Evolutionary conservation across 2,797 vertebrate genomes (phyloP).

Genomic region (Schizothorax lantsangensis): DNA sequence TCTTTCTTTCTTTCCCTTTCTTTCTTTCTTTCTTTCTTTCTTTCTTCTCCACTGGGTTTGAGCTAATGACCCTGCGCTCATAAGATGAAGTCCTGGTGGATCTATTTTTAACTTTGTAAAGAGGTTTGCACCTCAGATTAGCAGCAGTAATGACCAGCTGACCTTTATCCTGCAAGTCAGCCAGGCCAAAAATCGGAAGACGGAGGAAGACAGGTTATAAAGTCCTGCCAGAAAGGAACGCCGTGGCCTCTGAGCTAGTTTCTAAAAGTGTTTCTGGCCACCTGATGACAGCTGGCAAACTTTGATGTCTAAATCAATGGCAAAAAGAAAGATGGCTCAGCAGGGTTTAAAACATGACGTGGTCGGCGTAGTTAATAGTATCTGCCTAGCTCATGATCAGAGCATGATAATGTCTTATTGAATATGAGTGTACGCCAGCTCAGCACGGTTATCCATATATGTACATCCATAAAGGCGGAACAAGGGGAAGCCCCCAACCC

Average conservation of each 20-base stretch:
- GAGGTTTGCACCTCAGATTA: conserved; percentile 80
- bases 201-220: conserved; percentile 1
- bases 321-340: conserved; percentile 15
- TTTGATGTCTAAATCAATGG: conserved; percentile 13
- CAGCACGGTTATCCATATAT: conserved; percentile 41
- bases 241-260: not conserved
- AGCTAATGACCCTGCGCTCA: conserved; percentile 43
- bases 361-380: not conserved
- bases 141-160: conserved; percentile 71
- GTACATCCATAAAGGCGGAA: conserved; percentile 40
- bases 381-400: not conserved
- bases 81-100: conserved; percentile 62
- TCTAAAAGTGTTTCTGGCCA: conserved; percentile 9
- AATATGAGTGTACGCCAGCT: conserved; percentile 9
- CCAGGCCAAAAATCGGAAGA: not conserved
- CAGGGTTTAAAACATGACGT: not conserved
- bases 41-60: conserved; percentile 59
- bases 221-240: conserved; percentile 22
- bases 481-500: conserved; percentile 24
- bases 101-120: conserved; percentile 76
- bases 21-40: not conserved
- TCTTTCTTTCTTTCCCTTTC: not conserved
- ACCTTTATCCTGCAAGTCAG: conserved; percentile 51
- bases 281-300: conserved; percentile 29
- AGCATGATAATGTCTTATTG: conserved; percentile 1